Evolutionary conservation across 2,888 invertebrate genomes (phyloP), one percentile per base, ranked within the genome.

Genomic region (Drosophila pseudotalamancana): DNA sequence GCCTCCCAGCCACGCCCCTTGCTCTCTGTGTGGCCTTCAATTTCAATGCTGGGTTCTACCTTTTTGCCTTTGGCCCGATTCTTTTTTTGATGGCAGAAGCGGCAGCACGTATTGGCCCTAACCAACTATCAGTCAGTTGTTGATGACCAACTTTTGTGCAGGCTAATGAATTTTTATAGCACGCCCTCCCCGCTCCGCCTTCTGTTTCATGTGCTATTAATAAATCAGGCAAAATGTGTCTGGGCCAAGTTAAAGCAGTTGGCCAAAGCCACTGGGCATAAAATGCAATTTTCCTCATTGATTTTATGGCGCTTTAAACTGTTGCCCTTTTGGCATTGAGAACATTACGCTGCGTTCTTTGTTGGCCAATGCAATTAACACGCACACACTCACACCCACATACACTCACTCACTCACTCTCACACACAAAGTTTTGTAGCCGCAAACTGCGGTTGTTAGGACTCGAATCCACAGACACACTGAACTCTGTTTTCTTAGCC

Each of bases 141-240:
- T 65, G 62, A 62, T 67, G 87, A 66, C 43, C 43, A 70, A 87
- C 46, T 73, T 80, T 76, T 76, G 53, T 59, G 64, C 59, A 45
- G 53, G 66, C 81, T 85, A 87, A 84, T 87, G 83, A 78, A 87
- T 87, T 84, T 87, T 85, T 82, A 87, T 87, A 62, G 68, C 63
- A 40, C 49, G n/a, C 45, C 9, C 19, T 3, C 27, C 42, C 16
- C 27, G 25, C 27, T 12, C 6, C 27, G 6, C 27, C 6, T n/a
- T 4, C n/a, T 4, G 53, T 40, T 18, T 39, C 40, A 51, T 39
- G 49, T 31, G 42, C 42, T 71, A 65, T 74, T 62, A 56, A 60
- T 67, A 70, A 61, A 72, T 59, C 63, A 49, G 37, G 25, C 37
- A 27, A 43, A 29, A 39, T 39, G 37, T 18, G 29, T 60, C 11